Evolutionary conservation across 2,888 invertebrate genomes (phyloP).

Genomic region (Ectemnius lituratus): DNA sequence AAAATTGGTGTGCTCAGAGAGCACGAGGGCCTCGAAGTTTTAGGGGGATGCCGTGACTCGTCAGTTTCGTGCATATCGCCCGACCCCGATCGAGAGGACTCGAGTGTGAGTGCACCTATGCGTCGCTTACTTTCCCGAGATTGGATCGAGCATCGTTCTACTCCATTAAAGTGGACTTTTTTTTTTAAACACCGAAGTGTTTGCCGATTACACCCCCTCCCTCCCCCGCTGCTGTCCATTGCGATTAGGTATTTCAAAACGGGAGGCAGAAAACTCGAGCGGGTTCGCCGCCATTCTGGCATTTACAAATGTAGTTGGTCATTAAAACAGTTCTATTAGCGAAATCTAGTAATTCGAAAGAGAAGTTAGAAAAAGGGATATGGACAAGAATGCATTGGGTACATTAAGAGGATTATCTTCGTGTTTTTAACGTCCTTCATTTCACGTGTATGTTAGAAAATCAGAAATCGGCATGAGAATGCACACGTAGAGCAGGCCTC

Average conservation of each 20-base stretch:
- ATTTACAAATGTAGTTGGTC: background rate
- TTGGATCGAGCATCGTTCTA: constrained; percentile 9
- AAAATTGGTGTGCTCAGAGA: constrained; percentile 14
- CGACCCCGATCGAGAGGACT: constrained; percentile 36
- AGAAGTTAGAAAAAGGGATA: too few species aligned
- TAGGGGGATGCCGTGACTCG: constrained; percentile 13
- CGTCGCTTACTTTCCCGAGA: constrained; percentile 10
- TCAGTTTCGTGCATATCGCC: constrained; percentile 37
- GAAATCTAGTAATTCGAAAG: background rate
- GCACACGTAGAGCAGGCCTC: too few species aligned
- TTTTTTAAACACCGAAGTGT: background rate
- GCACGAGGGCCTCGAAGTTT: constrained; percentile 7
- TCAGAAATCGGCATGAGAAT: too few species aligned
- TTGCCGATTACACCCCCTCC: too few species aligned
- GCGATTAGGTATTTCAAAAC: too few species aligned
- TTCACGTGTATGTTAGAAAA: too few species aligned
- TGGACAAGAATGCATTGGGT: too few species aligned
- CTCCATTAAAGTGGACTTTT: background rate
- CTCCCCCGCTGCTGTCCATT: too few species aligned
- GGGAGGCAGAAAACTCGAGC: background rate
- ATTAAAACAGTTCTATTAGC: background rate
- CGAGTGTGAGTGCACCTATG: background rate
- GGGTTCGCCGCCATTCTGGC: too few species aligned
- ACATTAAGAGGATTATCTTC: constrained; percentile 1
- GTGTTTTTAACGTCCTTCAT: constrained; percentile 4